These are phyloP conservation scores for Leucoraja ocellata DNA, from an alignment of 2,797 vertebrate species.

Conservation along the genomic window DNA sequence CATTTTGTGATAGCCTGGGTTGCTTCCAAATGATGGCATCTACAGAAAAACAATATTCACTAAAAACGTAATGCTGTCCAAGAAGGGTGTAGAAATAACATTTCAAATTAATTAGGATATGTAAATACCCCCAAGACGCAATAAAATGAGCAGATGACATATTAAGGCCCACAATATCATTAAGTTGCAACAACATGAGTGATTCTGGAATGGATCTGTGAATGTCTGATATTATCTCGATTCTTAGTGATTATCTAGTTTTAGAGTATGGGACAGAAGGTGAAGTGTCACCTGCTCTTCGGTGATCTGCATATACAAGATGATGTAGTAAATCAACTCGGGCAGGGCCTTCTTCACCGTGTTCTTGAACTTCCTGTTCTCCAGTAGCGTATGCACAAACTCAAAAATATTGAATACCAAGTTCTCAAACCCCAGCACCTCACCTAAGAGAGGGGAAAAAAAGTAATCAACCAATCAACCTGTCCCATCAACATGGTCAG, in stretches of 20 bases:
- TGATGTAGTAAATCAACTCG: conserved; percentile 93
- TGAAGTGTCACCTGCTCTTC: conserved; percentile 81
- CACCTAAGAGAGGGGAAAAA: conserved; percentile 63
- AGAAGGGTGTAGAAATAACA: background rate
- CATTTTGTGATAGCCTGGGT: background rate
- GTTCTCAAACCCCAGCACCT: conserved; percentile 96
- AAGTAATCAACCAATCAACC: conserved; percentile 17
- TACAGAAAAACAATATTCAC: background rate
- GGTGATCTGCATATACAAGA: conserved; percentile 98
- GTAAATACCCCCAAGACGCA: background rate
- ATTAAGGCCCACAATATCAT: background rate
- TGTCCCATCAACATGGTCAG: background rate
- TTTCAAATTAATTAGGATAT: background rate
- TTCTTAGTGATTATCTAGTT: background rate
- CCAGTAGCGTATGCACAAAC: conserved; percentile 91
- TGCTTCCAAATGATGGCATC: background rate
- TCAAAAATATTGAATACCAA: conserved; percentile 98
- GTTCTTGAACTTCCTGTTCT: conserved; percentile 95
- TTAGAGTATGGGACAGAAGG: background rate
- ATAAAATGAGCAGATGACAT: background rate
- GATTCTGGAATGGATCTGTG: background rate
- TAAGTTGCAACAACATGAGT: background rate
- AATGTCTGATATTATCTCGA: background rate
- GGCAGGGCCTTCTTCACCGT: conserved; percentile 94
- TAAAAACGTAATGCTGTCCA: background rate